These are phyloP conservation scores for Montipora sp. DNA, from an alignment of 64 coral and sea anemone genomes.

Conservation along the genomic window DNA sequence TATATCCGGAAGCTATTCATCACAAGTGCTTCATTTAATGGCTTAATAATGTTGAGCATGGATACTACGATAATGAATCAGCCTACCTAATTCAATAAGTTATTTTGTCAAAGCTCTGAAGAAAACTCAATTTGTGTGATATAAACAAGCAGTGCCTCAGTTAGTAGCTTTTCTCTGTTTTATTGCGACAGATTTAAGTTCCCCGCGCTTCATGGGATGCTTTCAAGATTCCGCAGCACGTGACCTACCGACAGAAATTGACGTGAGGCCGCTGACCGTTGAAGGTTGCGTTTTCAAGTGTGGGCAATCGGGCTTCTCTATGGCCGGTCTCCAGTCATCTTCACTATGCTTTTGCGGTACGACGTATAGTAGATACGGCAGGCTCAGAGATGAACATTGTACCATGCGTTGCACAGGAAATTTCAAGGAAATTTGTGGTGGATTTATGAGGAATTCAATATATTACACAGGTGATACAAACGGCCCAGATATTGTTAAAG, in stretches of 20 bases:
- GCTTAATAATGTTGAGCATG: too few species aligned
- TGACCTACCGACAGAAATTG: conserved; percentile 51
- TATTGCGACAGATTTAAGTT: conserved; percentile 13
- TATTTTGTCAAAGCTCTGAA: too few species aligned
- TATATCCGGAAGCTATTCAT: too few species aligned
- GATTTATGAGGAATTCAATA: conserved; percentile 73
- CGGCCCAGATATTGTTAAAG: not conserved
- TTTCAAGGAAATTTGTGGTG: conserved; percentile 65
- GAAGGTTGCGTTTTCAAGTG: conserved; percentile 70
- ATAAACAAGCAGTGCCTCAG: not conserved
- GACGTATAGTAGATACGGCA: conserved; percentile 78
- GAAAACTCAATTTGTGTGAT: too few species aligned
- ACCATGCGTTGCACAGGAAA: conserved; percentile 48
- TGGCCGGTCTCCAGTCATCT: conserved; percentile 75
- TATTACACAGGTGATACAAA: conserved; percentile 66
- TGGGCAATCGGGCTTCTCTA: conserved; percentile 43
- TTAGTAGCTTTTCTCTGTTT: not conserved
- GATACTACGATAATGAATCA: too few species aligned
- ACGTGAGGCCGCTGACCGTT: conserved; percentile 63
- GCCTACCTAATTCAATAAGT: too few species aligned
- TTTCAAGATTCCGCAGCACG: conserved; percentile 40
- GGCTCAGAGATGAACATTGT: conserved; percentile 67
- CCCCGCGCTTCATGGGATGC: conserved; percentile 54
- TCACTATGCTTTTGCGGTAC: conserved; percentile 69
- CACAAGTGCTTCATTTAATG: too few species aligned